Evolutionary conservation across 2,888 invertebrate species (phyloP), one percentile per base, ranked within the genome.

Genomic region (Artemia sinica): DNA sequence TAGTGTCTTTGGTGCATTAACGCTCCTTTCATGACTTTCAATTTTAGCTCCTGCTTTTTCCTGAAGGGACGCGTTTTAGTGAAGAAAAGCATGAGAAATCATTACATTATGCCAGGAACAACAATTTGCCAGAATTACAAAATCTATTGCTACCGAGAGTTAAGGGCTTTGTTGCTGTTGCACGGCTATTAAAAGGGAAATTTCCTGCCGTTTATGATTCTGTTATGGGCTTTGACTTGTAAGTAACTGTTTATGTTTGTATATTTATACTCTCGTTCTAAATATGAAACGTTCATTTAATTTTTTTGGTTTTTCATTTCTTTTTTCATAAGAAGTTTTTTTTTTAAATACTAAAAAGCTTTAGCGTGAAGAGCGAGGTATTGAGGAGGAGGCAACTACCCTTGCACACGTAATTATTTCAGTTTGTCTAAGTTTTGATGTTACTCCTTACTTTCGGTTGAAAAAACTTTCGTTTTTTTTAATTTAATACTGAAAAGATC

Each of bases 61-160:
- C 93, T 0, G 95, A 96, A 80, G 95, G 95, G 12, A 96, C 95
- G 0, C 83, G 95, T 68, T 94, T 91, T 75, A 94, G 94, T 0
- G 80, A 83, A 66, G 85, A 84, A 73, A 96, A 96, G 77, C 90
- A 91, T 75, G 85, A 86, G 78, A 88, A 88, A 1, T 91, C 93
- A 70, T 80, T 90, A 74, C 87, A 89, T 75, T 91, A 94, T 77
- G 92, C 94, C 0, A 82, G 83, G 74, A 86, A 91, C 74, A 89
- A 89, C 75, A 90, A 90, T 73, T 83, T 94, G 74, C 87, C 91
- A 0, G 81, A 85, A 72, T 81, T 95, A 49, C 91, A 92, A 75
- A 86, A 95, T 76, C 93, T 94, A 77, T 82, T 96, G 67, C 86
- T 91, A 49, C 95, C 96, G n/a, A 83, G 95, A 71, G 91, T 94